Evolutionary conservation across 2,888 invertebrate genomes (phyloP).

Genomic region (Rhopalosiphum nymphaeae): DNA sequence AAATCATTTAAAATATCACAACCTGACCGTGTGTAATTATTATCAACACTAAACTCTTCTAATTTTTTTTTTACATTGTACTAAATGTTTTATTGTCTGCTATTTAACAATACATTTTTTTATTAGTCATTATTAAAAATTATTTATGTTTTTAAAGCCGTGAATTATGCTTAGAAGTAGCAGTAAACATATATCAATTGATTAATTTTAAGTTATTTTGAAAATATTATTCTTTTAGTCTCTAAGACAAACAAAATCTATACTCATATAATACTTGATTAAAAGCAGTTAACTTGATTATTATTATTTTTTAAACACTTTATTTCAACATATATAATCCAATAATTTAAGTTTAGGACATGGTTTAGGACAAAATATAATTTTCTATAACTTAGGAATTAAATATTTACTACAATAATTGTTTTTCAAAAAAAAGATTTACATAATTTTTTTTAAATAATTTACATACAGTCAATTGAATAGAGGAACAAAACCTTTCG

Average conservation of each 20-base stretch:
- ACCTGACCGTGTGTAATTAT: conserved; percentile 53
- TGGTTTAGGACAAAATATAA: conserved; percentile 41
- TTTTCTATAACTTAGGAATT: conserved; percentile 5
- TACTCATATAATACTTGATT: neutral
- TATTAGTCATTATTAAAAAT: neutral
- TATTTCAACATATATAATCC: neutral
- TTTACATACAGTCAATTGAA: conserved; percentile 40
- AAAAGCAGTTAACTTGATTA: conserved; percentile 13
- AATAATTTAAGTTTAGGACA: conserved; percentile 39
- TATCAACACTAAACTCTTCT: neutral
- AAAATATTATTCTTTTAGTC: neutral
- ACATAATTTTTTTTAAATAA: neutral
- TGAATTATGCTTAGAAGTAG: neutral
- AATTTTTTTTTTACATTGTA: neutral
- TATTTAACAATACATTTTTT: neutral
- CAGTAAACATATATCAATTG: neutral
- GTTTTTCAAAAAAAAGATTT: neutral
- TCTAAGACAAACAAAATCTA: neutral
- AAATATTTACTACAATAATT: neutral
- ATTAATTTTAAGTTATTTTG: neutral
- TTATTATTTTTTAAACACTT: neutral
- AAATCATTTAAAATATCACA: conserved; percentile 53
- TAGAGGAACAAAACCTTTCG: conserved; percentile 62
- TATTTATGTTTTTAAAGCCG: neutral
- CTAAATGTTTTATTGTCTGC: conserved; percentile 43